Conservation (phyloP, 2,113 vertebrate species). For the Psilopsiagon aurifrons region DNA sequence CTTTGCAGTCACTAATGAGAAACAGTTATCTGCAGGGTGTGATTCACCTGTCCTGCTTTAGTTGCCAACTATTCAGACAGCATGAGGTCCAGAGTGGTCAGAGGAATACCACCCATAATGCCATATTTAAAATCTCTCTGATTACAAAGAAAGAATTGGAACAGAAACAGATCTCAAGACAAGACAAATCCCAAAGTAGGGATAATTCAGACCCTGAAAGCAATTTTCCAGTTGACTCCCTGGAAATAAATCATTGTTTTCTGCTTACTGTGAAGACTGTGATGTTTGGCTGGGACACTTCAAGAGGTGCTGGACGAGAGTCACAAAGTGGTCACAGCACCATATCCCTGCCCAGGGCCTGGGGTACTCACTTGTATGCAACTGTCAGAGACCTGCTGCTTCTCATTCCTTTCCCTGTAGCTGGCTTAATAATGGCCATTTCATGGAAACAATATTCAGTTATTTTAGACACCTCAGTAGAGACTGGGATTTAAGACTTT, state of each 20-base stretch:
- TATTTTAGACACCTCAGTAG: not conserved
- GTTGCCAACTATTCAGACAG: not conserved
- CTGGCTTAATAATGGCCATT: not conserved
- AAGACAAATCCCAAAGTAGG: no score
- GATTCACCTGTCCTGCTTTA: not conserved
- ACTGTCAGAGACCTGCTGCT: not conserved
- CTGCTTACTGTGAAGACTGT: not conserved
- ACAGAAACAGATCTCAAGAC: not conserved
- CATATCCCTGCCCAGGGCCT: fast-evolving
- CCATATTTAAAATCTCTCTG: not conserved
- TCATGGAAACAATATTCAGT: not conserved
- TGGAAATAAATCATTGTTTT: not conserved
- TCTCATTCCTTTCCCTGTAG: not conserved
- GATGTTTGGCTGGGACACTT: not conserved
- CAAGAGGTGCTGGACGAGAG: not conserved
- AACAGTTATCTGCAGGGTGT: not conserved
- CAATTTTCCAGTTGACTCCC: no score
- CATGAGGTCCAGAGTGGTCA: not conserved
- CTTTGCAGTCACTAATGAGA: not conserved
- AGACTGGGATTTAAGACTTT: not conserved
- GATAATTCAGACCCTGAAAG: no score
- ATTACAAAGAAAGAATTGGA: not conserved
- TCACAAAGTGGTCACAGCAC: not conserved
- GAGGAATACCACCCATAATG: not conserved
- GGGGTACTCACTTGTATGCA: not conserved